Conservation (phyloP, 2,888 invertebrate species). For the Hipparchia semele region DNA sequence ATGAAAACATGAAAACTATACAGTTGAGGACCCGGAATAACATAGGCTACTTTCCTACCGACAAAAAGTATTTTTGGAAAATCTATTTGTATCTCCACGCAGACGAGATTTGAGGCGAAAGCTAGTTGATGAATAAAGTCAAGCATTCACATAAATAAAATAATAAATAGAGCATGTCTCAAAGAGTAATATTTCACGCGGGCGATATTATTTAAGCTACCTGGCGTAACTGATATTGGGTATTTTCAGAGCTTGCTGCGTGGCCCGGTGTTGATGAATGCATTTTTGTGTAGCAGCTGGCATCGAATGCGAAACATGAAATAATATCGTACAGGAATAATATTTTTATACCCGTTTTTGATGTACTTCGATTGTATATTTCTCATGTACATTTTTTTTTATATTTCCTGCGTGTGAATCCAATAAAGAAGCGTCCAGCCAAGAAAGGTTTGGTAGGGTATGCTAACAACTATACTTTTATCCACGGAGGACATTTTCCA, state of each 20-base stretch:
- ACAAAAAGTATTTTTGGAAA: no score
- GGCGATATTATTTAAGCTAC: slow-evolving; percentile 21
- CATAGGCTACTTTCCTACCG: no score
- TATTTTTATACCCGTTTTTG: slow-evolving; percentile 18
- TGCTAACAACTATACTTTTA: no score
- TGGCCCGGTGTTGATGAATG: slow-evolving; percentile 28
- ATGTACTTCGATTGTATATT: not conserved
- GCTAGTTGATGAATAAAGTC: no score
- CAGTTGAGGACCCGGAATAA: no score
- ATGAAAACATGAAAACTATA: no score
- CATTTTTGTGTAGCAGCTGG: slow-evolving; percentile 28
- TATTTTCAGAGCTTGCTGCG: slow-evolving; percentile 24
- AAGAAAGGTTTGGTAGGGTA: no score
- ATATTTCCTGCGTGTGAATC: not conserved
- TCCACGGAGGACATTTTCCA: no score
- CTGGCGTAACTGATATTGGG: slow-evolving; percentile 22
- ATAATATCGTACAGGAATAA: slow-evolving; percentile 21
- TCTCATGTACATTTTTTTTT: not conserved
- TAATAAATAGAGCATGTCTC: not conserved
- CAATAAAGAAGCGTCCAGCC: not conserved
- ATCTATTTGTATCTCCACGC: no score
- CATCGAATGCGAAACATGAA: slow-evolving; percentile 19
- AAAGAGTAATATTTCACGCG: slow-evolving; percentile 13
- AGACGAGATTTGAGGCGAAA: no score
- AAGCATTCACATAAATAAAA: not conserved